Evolutionary conservation across 2,797 vertebrate species (phyloP).

Genomic region (Anguilla anguilla): DNA sequence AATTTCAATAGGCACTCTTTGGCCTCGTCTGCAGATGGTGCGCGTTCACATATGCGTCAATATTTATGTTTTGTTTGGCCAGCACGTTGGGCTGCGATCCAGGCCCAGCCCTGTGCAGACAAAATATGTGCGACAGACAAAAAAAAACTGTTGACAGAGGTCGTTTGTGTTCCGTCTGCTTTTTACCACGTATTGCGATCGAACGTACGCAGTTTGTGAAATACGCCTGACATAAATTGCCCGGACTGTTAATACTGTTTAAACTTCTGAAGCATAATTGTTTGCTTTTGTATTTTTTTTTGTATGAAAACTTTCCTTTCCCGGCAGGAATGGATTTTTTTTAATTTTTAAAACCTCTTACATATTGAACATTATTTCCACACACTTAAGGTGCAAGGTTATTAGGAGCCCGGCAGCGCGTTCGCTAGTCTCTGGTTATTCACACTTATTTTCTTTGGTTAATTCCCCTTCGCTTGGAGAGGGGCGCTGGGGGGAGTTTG

Average conservation of each 20-base stretch:
- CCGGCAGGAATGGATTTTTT: neutral
- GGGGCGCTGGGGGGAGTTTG: neutral
- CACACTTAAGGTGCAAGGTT: neutral
- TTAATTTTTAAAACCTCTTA: neutral
- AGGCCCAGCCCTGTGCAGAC: neutral
- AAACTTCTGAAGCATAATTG: neutral
- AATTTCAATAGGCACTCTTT: neutral
- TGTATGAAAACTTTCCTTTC: neutral
- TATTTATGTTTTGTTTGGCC: constrained; percentile 3
- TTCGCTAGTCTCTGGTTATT: neutral
- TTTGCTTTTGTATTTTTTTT: neutral
- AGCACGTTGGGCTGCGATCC: neutral
- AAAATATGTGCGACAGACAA: neutral
- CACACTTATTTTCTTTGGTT: neutral
- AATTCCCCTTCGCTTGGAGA: neutral
- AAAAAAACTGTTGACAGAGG: neutral
- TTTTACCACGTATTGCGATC: neutral
- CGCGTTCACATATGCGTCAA: neutral
- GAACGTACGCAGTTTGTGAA: neutral
- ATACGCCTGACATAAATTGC: neutral
- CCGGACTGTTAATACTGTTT: neutral
- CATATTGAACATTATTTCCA: neutral
- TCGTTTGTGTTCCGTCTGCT: neutral
- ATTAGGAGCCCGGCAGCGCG: neutral
- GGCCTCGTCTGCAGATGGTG: neutral